phyloP scores from a whole-genome alignment of 2,888 invertebrate genomes.

The Ophioninae sp. region DNA sequence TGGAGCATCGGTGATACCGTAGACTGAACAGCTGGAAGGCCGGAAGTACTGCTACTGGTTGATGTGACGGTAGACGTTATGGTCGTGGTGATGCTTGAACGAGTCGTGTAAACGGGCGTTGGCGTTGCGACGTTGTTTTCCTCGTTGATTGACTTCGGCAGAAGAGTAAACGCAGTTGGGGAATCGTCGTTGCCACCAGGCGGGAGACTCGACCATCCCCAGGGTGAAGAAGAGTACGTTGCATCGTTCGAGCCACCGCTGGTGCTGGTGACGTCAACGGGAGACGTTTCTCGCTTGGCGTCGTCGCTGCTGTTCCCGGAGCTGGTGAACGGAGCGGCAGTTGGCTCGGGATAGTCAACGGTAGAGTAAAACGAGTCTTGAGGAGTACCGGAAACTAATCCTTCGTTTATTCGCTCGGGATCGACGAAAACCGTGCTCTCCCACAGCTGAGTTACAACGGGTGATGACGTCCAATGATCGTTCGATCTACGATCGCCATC shows the following conservation, averaged over 20 bases:
- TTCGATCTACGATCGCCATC: constrained; percentile 73
- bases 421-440: constrained; percentile 87
- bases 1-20: constrained; percentile 3
- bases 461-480: constrained; percentile 82
- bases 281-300: constrained; percentile 65
- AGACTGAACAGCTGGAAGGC: constrained; percentile 48
- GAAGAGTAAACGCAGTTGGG: constrained; percentile 76
- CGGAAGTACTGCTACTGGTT: constrained; percentile 60
- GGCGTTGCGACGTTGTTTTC: constrained; percentile 68
- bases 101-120: constrained; percentile 72
- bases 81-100: constrained; percentile 75
- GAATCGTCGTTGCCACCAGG: constrained; percentile 69
- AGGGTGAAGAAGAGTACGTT: constrained; percentile 67
- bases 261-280: constrained; percentile 73
- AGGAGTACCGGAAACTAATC: constrained; percentile 81
- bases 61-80: constrained; percentile 74
- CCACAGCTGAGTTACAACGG: constrained; percentile 84
- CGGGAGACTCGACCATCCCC: constrained; percentile 70
- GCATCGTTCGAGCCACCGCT: constrained; percentile 72
- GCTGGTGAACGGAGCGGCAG: constrained; percentile 8
- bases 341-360: constrained; percentile 68
- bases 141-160: constrained; percentile 71
- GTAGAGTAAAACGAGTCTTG: constrained; percentile 60
- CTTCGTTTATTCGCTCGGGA: constrained; percentile 88
- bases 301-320: constrained; percentile 52